phyloP scores from a whole-genome alignment of 2,797 vertebrate genomes.

The Pyrrhura leucotis region DNA sequence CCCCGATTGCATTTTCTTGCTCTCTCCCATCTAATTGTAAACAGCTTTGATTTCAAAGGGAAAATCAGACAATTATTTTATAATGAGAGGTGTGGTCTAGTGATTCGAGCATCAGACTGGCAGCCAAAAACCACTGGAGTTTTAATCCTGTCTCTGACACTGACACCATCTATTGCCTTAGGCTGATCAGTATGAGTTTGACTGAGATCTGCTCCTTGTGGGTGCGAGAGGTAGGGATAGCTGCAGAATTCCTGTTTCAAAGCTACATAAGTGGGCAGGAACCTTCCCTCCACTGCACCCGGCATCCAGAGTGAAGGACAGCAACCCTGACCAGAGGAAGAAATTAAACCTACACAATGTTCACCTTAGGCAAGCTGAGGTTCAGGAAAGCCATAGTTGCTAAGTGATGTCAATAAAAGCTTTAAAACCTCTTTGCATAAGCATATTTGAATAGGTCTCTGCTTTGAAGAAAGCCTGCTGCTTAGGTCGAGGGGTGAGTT shows the following conservation, averaged over 20 bases:
- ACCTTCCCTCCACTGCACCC: neutral
- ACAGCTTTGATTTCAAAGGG: constrained; percentile 72
- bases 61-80: constrained; percentile 67
- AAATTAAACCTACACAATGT: neutral
- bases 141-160: constrained; percentile 43
- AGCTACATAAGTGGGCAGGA: neutral
- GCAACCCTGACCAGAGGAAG: neutral
- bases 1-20: constrained; percentile 48
- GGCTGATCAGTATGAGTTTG: neutral
- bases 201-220: constrained; percentile 34
- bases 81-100: constrained; percentile 66
- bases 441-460: constrained; percentile 41
- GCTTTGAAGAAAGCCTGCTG: constrained; percentile 62
- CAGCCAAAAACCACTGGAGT: constrained; percentile 53
- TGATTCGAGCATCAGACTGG: constrained; percentile 49
- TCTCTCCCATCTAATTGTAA: constrained; percentile 66
- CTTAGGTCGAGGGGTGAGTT: constrained; percentile 58
- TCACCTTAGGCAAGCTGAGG: constrained; percentile 36
- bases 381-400: constrained; percentile 37
- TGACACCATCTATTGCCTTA: constrained; percentile 15
- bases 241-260: neutral
- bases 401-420: constrained; percentile 67
- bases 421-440: constrained; percentile 60
- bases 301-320: neutral
- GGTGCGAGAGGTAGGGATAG: constrained; percentile 5